Base-by-base conservation (phyloP, 2,888 invertebrate species). In the Brachypalpus laphriformis region DNA sequence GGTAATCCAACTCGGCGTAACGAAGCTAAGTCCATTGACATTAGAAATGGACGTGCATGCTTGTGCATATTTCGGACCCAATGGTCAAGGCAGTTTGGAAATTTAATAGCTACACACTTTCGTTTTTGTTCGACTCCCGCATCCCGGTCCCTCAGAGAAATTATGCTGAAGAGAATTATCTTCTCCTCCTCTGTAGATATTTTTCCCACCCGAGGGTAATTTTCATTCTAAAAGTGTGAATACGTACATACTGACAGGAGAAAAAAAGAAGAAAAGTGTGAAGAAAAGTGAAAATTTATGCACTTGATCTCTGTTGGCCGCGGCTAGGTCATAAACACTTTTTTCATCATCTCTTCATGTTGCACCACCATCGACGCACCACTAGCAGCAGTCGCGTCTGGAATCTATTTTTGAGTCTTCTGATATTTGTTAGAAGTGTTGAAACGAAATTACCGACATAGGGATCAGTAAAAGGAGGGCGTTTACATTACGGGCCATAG, bases 201-300 rank as follows among this genome's bases (percentile, higher is more conserved):
- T 31, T 61, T 49, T 40, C 25, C 59, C 51, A 14, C 47, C 42
- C 42, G 20, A 74, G 63, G 56, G 56, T 47, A 57, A 49, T 42
- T 56, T 70, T 80, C 59, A 72, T 78, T 72, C 63, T 78, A 18
- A 54, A 61, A 51, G 59, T 66, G 61, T 66, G 61, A 49, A 45
- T 37, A 25, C n/a, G 22, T 16, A 25, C n/a, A n/a, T 2, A 7
- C 9, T n/a, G 11, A 16, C 7, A 25, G 28, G 28, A 22, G 20
- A 5, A 3, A n/a, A 9, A 31, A 34, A 14, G 14, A 34, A 47
- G 22, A 11, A 37, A 80, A 57, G 82, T 76, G 76, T 63, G 57
- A 75, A 74, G 74, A 65, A 74, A 80, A 70, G 70, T 74, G 74
- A 75, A 70, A 65, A 80, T 83, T 20, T 80, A 70, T 83, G 74